Evolutionary conservation across 2,113 vertebrate species (phyloP).

Genomic region (Furnarius figulus): DNA sequence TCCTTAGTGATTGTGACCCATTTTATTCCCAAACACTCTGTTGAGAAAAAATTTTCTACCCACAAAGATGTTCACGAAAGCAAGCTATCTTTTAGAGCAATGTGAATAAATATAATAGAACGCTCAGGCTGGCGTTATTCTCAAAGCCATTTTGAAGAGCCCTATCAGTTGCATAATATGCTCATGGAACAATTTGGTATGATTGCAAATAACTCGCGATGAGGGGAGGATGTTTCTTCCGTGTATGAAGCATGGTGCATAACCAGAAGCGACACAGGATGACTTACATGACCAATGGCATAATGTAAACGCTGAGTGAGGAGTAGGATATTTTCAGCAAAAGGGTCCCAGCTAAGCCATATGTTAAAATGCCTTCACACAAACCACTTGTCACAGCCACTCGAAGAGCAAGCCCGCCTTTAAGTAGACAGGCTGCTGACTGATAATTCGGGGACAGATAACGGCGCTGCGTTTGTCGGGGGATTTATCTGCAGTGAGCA

Average conservation of each 20-base stretch:
- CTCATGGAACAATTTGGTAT: background rate
- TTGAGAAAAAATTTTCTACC: background rate
- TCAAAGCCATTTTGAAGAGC: slow-evolving; percentile 12
- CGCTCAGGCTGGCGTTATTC: background rate
- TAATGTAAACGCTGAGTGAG: background rate
- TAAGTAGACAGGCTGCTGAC: background rate
- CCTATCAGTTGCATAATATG: background rate
- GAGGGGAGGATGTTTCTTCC: background rate
- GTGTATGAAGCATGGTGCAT: background rate
- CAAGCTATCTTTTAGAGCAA: slow-evolving; percentile 21
- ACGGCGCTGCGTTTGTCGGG: background rate
- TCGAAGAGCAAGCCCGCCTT: background rate
- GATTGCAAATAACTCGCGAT: background rate
- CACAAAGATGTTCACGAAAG: background rate
- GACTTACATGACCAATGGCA: background rate
- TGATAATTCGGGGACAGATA: background rate
- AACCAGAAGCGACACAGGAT: background rate
- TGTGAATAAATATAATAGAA: slow-evolving; percentile 29
- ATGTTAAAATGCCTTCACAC: background rate
- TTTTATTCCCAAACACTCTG: slow-evolving; percentile 40
- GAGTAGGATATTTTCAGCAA: background rate
- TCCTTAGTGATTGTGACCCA: slow-evolving; percentile 53
- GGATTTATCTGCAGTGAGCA: background rate
- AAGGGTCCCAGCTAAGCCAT: background rate
- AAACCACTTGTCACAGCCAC: background rate